Percentiles rank a stretch among this genome's conserved stretches.
Evolutionary conservation across 2,797 vertebrate species (phyloP).

Genomic region (Chloroceryle amazona): DNA sequence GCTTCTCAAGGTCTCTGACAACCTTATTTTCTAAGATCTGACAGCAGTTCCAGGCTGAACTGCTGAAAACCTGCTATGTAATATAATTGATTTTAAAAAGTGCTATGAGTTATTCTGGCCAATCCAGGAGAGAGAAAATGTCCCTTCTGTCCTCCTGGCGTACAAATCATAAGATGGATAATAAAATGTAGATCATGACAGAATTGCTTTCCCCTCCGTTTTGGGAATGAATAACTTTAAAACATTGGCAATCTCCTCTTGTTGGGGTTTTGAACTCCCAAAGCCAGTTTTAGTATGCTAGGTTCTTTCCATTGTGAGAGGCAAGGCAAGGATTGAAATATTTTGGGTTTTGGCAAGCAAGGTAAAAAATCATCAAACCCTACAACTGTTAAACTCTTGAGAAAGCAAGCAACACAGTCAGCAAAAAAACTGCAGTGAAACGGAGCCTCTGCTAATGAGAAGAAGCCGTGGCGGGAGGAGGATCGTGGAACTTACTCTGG

Average conservation of each 20-base stretch:
- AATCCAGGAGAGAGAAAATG: slow-evolving; percentile 36
- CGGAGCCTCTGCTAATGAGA: not conserved
- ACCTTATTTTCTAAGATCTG: not conserved
- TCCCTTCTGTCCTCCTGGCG: slow-evolving; percentile 34
- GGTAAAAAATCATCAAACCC: not conserved
- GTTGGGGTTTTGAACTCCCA: slow-evolving; percentile 22
- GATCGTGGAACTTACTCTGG: not conserved
- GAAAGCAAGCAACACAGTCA: not conserved
- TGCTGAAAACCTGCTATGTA: slow-evolving; percentile 30
- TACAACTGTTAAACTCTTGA: not conserved
- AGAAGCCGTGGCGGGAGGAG: not conserved
- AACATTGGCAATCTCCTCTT: slow-evolving; percentile 36
- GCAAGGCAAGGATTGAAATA: not conserved
- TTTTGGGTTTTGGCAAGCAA: slow-evolving; percentile 28
- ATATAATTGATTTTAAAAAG: slow-evolving; percentile 61
- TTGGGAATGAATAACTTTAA: slow-evolving; percentile 35
- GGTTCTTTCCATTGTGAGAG: not conserved
- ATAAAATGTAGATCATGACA: slow-evolving; percentile 37
- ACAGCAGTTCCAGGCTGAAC: slow-evolving; percentile 19
- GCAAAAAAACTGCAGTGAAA: not conserved
- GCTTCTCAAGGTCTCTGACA: slow-evolving; percentile 30
- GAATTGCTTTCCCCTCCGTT: slow-evolving; percentile 21
- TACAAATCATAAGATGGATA: slow-evolving; percentile 15
- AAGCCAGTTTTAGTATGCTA: not conserved
- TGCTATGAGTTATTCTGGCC: not conserved